A percentile compares a stretch with the other conserved stretches of the same genome.
Conservation (phyloP, 2,113 vertebrate genomes). For the Stigmatopora argus region DNA sequence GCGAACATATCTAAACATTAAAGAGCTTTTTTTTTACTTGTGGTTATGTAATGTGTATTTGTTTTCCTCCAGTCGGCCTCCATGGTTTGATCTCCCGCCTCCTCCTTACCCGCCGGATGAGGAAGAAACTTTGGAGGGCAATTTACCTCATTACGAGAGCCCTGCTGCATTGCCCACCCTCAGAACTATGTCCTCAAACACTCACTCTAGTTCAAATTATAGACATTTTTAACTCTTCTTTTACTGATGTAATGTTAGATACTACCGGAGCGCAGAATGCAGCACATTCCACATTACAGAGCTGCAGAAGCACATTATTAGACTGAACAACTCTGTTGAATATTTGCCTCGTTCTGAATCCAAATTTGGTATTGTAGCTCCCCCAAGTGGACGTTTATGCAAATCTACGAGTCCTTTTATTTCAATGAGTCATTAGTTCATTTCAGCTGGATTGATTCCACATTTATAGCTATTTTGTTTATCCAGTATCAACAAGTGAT, state of each 20-base stretch:
- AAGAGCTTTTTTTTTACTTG: background rate
- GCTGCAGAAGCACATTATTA: conserved; percentile 21
- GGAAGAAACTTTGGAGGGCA: conserved; percentile 69
- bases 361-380: conserved; percentile 33
- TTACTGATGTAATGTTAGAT: conserved; percentile 10
- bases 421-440: background rate
- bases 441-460: background rate
- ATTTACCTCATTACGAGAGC: conserved; percentile 82
- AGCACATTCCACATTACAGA: conserved; percentile 9
- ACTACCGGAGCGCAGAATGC: conserved; percentile 16
- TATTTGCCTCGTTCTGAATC: conserved; percentile 3
- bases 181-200: conserved; percentile 41
- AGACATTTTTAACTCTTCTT: conserved; percentile 37
- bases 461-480: background rate
- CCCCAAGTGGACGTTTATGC: conserved; percentile 41
- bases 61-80: conserved; percentile 75
- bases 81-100: conserved; percentile 95
- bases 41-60: background rate
- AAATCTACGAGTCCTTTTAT: conserved; percentile 15
- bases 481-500: conserved; percentile 2
- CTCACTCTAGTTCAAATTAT: conserved; percentile 7
- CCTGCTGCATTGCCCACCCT: conserved; percentile 23
- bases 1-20: background rate
- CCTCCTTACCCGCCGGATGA: conserved; percentile 84
- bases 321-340: conserved; percentile 24